Evolutionary conservation across 2,113 vertebrate genomes (phyloP), one percentile per base, ranked within the genome.

Genomic region (Cynoglossus semilaevis): DNA sequence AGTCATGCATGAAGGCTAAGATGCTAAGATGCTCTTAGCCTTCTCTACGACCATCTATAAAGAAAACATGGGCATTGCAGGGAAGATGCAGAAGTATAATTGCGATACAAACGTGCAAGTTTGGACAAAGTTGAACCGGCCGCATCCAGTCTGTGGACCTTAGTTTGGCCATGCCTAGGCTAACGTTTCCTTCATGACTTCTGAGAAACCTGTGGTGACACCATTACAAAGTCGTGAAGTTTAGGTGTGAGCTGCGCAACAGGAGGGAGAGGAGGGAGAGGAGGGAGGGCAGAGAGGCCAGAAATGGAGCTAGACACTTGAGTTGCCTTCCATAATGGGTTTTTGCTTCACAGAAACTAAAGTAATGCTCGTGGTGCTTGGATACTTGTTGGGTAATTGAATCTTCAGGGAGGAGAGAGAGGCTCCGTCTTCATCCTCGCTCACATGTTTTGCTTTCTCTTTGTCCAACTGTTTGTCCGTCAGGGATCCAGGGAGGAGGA

Each of bases 401-500:
- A 74, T 77, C 67, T 63, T 58, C 29, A 55, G 42, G 54, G 72
- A 43, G 59, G 51, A 37, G 15, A 72, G 50, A 51, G 51, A 49
- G 6, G 6, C 44, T 58, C 10, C 58, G 52, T 75, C 58, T 63
- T 61, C 40, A 53, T 70, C 45, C 19, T 14, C 10, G 18, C 15
- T 81, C 47, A 81, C 73, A 58, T 63, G 43, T 42, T 57, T 42
- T 67, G 14, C 41, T 61, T 45, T 61, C 44, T 56, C 46, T 69
- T 58, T 71, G 17, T 75, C 59, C 15, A 42, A 15, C 51, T 52
- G 19, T 63, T n/a, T 12, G 38, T 8, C 62, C 45, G 42, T 64
- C 57, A 98, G 97, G 95, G 88, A 0, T 93, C 88, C n/a, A 89
- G 95, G 58, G 93, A 97, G 70, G 85, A 92, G 5, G 93, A 74